Evolutionary conservation across 2,888 invertebrate species (phyloP), one percentile per base, ranked within the genome.

Genomic region (Rhingia rostrata): DNA sequence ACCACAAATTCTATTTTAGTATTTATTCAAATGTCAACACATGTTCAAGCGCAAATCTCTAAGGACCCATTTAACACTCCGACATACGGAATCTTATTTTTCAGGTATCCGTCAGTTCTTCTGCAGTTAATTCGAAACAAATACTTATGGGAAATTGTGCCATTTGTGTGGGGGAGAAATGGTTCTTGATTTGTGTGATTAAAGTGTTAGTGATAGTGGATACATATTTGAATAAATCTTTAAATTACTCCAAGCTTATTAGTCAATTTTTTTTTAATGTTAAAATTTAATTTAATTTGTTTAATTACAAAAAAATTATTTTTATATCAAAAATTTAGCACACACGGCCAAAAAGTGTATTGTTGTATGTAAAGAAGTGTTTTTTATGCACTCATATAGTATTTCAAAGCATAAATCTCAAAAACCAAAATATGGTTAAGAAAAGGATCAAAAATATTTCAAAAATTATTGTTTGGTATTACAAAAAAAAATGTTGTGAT

Each of bases 11-110:
- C 49, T 84, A 61, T 70, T 84, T 80, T 84, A 80, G 70, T 79
- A 84, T 84, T 84, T 84, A 84, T 84, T 75, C 84, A 80, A 84
- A 84, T 74, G 74, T 79, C 79, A 84, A 60, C 39, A 74, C 75
- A 74, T 80, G 84, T 75, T 79, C 70, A 84, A 80, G 43, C 54
- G 53, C 60, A 60, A 53, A 54, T 64, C 79, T 67, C 84, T 30
- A 63, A 69, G 83, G 83, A 64, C 73, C 66, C 66, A 78, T 78
- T 69, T 73, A 58, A 67, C 67, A 58, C 67, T 54, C 39, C 33
- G 35, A 45, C 43, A 45, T 58, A 37, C 60, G 69, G 56, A 47
- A 30, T 12, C 7, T 35, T 39, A 54, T 75, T 78, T 51, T 22
- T 49, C 60, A 67, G 37, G 22, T 22, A 22, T 22, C 22, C 2